Evolutionary conservation across 1,140 invertebrate genomes (phyloP).

Genomic region (Pachyrhynchus sulphureomaculatus): DNA sequence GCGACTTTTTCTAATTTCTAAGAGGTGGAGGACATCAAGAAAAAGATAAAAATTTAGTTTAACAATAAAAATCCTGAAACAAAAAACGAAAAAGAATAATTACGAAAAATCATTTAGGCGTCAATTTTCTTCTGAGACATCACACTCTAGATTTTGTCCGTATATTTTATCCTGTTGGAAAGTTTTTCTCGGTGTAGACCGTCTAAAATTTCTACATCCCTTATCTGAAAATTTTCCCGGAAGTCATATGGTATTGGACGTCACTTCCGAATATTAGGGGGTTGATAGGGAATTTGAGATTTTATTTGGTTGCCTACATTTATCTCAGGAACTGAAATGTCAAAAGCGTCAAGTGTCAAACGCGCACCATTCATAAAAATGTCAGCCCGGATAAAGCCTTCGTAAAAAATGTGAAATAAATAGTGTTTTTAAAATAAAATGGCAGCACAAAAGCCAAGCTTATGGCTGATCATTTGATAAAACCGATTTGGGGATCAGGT

Average conservation of each 20-base stretch:
- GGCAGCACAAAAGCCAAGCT: conserved; percentile 94
- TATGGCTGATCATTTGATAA: conserved; percentile 93
- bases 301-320: conserved; percentile 4
- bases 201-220: too few species aligned
- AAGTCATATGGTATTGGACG: not conserved
- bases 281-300: not conserved
- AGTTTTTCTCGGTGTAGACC: too few species aligned
- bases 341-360: conserved; percentile 1
- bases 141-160: too few species aligned
- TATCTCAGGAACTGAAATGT: not conserved
- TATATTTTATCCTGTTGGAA: too few species aligned
- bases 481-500: conserved; percentile 96
- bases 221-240: not conserved
- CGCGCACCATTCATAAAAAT: conserved; percentile 32
- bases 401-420: conserved; percentile 43
- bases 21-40: too few species aligned
- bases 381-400: conserved; percentile 38
- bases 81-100: too few species aligned
- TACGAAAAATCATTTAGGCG: too few species aligned
- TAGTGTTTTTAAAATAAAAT: conserved; percentile 56
- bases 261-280: not conserved
- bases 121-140: too few species aligned
- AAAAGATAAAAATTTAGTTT: too few species aligned
- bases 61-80: too few species aligned
- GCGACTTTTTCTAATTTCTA: too few species aligned